Conservation (phyloP, 2,113 vertebrate genomes). For the Perccottus glenii region DNA sequence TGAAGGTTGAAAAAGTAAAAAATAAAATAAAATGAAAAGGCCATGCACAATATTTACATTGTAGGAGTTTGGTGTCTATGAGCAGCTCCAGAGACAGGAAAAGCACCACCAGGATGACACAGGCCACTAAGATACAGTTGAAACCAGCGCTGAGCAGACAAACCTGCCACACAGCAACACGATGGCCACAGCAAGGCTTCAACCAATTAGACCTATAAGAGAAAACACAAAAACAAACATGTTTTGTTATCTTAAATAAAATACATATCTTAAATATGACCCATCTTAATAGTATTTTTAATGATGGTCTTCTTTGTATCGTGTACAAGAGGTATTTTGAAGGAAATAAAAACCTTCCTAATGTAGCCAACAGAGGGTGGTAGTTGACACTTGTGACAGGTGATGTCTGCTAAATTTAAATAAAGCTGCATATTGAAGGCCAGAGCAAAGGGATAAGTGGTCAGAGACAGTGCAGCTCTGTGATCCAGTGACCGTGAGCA, state of each 20-base stretch:
- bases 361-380: slow-evolving; percentile 57
- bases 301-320: too few relatives aligned
- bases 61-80: slow-evolving; percentile 97
- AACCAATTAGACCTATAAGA: slow-evolving; percentile 93
- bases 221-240: slow-evolving; percentile 1
- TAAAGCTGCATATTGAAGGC: slow-evolving; percentile 18
- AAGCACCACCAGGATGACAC: slow-evolving; percentile 95
- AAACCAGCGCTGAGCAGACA: slow-evolving; percentile 97
- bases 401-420: slow-evolving; percentile 23
- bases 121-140: slow-evolving; percentile 98
- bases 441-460: slow-evolving; percentile 31
- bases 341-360: not conserved
- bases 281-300: too few relatives aligned
- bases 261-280: too few relatives aligned
- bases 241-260: too few relatives aligned
- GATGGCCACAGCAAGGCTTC: slow-evolving; percentile 95
- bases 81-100: slow-evolving; percentile 97
- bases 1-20: slow-evolving; percentile 2
- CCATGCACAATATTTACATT: slow-evolving; percentile 85
- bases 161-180: slow-evolving; percentile 95
- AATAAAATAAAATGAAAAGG: slow-evolving; percentile 16
- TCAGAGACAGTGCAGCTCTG: slow-evolving; percentile 69
- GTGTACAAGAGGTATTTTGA: slow-evolving; percentile 1
- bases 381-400: slow-evolving; percentile 38
- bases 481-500: slow-evolving; percentile 55